A percentile compares a stretch with the other conserved stretches of the same genome.
Conservation (phyloP, 2,797 vertebrate genomes). For the Labroides dimidiatus region DNA sequence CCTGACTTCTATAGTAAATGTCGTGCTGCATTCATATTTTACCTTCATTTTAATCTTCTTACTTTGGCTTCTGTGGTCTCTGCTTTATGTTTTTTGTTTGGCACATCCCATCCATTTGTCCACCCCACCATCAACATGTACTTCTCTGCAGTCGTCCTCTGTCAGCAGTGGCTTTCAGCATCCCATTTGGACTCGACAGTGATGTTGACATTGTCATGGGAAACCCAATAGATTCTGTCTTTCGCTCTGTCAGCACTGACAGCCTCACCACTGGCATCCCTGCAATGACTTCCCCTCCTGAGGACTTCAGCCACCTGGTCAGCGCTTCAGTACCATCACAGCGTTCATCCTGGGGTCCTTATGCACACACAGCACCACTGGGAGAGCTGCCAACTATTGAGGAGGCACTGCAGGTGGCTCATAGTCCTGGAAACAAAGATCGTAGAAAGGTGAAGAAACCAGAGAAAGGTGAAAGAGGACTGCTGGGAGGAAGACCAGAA, state of each 20-base stretch:
- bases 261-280: conserved; percentile 83
- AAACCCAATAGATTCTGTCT: conserved; percentile 88
- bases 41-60: conserved; percentile 63
- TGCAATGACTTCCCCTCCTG: conserved; percentile 66
- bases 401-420: conserved; percentile 88
- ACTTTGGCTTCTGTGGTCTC: conserved; percentile 77
- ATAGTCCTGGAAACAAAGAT: conserved; percentile 67
- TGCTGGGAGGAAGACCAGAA: conserved; percentile 71
- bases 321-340: conserved; percentile 72
- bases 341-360: conserved; percentile 74
- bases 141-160: conserved; percentile 83
- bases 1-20: conserved; percentile 43
- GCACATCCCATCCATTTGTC: conserved; percentile 39
- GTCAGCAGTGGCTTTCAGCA: conserved; percentile 93
- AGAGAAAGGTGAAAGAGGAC: conserved; percentile 58
- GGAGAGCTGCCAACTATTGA: conserved; percentile 90
- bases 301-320: conserved; percentile 82
- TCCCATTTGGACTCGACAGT: conserved; percentile 96
- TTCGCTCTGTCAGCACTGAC: conserved; percentile 90
- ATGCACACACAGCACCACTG: conserved; percentile 64
- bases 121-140: conserved; percentile 47
- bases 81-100: conserved; percentile 54
- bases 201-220: conserved; percentile 96
- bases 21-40: conserved; percentile 63
- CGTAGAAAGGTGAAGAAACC: conserved; percentile 42